Evolutionary conservation across 2,888 invertebrate species (phyloP).

Genomic region (Drosophila seclusa): DNA sequence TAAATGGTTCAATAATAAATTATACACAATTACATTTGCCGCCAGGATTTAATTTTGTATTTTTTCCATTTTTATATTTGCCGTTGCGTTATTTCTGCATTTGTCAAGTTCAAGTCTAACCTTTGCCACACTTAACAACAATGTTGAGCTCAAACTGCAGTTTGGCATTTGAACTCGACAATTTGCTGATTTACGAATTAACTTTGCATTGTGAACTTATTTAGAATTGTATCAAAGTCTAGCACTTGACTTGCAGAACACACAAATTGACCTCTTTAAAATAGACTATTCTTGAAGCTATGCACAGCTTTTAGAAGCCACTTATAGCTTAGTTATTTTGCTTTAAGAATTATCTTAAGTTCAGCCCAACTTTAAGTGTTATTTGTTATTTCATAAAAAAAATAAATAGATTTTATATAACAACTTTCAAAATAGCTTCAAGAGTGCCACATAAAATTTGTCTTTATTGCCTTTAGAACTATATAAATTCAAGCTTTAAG

Average conservation of each 20-base stretch:
- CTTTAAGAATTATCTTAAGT: background rate
- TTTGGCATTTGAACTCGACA: background rate
- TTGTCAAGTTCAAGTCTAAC: slow-evolving; percentile 79
- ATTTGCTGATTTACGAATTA: slow-evolving; percentile 3
- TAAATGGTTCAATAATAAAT: slow-evolving; percentile 80
- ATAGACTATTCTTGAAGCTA: background rate
- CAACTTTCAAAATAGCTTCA: background rate
- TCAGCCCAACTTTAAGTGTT: background rate
- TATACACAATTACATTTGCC: slow-evolving; percentile 41
- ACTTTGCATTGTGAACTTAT: background rate
- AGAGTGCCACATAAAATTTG: background rate
- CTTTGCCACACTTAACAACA: slow-evolving; percentile 56
- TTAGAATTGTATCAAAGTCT: background rate
- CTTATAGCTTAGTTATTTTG: background rate
- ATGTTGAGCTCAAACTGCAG: background rate
- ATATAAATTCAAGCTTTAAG: background rate
- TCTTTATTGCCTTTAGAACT: background rate
- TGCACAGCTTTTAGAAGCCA: background rate
- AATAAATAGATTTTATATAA: background rate
- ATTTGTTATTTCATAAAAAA: background rate
- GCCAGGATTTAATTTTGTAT: slow-evolving; percentile 46
- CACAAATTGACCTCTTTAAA: background rate
- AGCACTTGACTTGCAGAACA: background rate
- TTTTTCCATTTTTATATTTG: slow-evolving; percentile 38
- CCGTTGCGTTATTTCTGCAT: slow-evolving; percentile 78